Conservation (phyloP, 2,113 vertebrate species). For the Prietella phreatophila region DNA sequence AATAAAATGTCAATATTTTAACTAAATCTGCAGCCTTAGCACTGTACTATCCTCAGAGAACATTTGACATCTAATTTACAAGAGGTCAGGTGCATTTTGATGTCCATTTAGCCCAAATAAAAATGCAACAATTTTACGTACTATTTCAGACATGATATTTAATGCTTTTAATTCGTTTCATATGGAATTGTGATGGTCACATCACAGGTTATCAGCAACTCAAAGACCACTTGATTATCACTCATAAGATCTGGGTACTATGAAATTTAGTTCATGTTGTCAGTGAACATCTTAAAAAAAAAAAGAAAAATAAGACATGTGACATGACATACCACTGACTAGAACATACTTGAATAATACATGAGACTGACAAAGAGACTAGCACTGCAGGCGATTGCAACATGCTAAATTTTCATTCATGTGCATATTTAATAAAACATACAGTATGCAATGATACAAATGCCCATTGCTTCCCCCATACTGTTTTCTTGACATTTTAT, state of each 20-base stretch:
- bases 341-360: conserved; percentile 31
- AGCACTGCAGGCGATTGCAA: conserved; percentile 4
- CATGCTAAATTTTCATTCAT: conserved; percentile 28
- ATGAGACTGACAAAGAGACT: conserved; percentile 25
- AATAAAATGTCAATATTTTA: neutral
- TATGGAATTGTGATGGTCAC: neutral
- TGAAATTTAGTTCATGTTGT: neutral
- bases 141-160: neutral
- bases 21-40: neutral
- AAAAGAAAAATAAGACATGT: neutral
- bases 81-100: neutral
- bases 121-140: neutral
- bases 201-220: neutral
- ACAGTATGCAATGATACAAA: conserved; percentile 19
- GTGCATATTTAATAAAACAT: conserved; percentile 44
- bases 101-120: neutral
- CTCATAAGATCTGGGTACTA: neutral
- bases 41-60: neutral
- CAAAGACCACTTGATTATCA: neutral
- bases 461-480: neutral
- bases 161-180: neutral
- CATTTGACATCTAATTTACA: neutral
- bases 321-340: conserved; percentile 6
- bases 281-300: neutral
- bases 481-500: conserved; percentile 1